Evolutionary conservation across 2,113 vertebrate genomes (phyloP), one percentile per base, ranked within the genome.

Genomic region (Paracanthobrama guichenoti): DNA sequence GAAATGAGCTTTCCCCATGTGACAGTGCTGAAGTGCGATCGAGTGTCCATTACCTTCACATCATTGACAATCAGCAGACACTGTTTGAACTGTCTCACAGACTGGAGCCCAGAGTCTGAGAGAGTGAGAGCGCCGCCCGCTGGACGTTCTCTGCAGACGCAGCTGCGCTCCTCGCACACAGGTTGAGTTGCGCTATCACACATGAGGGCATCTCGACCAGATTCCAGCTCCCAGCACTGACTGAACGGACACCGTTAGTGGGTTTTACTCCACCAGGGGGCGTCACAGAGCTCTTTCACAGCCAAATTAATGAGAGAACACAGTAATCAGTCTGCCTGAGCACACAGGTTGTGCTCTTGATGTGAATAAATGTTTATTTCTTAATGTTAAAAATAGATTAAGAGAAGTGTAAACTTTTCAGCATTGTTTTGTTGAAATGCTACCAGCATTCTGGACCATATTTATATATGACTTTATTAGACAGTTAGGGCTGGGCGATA

Each of bases 21-120:
- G 97, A 99, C 87, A 96, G 97, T 64, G 94, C 94, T 0, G 98
- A 99, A 86, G 91, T 98, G 90, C 96, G 95, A 88, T 92, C 96
- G 79, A 97, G 96, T 2, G 88, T 97, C 35, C 95, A 96, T 85
- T 95, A 97, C 91, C 93, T 99, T 88, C 96, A 96, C 22, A 95
- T 99, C 91, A 99, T 99, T 2, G 98, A 99, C 94, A 98, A 96
- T 97, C 98, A 99, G 91, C 97, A 98, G 92, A 96, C 96, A 84
- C 95, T 99, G 55, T 99, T 99, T 4, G 96, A 98, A 90, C 96
- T 99, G 73, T 99, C 98, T 0, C 97, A 98, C 94, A 95, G 97
- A 93, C 97, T 99, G 88, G 97, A 99, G 94, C 98, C 98, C 0
- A 94, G 97, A 12, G 93, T 85, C n/a, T 99, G 16, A 92, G 69